Conservation (phyloP, 2,113 vertebrate species). For the Ammodytes dubius region DNA sequence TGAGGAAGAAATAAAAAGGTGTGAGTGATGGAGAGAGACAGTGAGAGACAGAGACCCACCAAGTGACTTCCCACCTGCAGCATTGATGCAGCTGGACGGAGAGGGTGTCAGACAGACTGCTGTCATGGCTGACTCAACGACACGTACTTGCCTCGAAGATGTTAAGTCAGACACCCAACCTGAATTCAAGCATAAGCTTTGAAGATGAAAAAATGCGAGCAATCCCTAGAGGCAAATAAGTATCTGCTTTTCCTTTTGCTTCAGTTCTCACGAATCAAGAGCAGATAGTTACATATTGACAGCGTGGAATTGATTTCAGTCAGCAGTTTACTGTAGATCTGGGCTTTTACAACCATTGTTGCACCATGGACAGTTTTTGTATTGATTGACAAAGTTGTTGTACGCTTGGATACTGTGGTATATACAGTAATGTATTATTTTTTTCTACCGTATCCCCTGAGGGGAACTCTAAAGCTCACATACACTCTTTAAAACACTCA, state of each 20-base stretch:
- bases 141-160: conserved; percentile 19
- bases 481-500: neutral
- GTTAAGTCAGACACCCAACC: conserved; percentile 7
- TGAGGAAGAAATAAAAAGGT: conserved; percentile 17
- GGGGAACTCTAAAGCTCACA: neutral
- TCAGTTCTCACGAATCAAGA: neutral
- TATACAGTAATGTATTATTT: neutral
- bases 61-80: conserved; percentile 29
- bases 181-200: neutral
- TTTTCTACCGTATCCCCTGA: neutral
- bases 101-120: conserved; percentile 49
- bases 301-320: neutral
- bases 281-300: neutral
- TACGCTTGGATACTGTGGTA: neutral
- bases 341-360: neutral
- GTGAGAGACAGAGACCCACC: conserved; percentile 26
- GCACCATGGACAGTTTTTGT: neutral
- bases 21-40: conserved; percentile 3
- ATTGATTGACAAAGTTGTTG: neutral
- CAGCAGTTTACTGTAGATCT: neutral
- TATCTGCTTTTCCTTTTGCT: neutral
- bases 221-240: neutral
- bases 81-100: conserved; percentile 44
- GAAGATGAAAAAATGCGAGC: neutral
- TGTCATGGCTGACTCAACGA: conserved; percentile 34